Evolutionary conservation across 1,140 invertebrate genomes (phyloP).

Genomic region (Thaumatotibia leucotreta): DNA sequence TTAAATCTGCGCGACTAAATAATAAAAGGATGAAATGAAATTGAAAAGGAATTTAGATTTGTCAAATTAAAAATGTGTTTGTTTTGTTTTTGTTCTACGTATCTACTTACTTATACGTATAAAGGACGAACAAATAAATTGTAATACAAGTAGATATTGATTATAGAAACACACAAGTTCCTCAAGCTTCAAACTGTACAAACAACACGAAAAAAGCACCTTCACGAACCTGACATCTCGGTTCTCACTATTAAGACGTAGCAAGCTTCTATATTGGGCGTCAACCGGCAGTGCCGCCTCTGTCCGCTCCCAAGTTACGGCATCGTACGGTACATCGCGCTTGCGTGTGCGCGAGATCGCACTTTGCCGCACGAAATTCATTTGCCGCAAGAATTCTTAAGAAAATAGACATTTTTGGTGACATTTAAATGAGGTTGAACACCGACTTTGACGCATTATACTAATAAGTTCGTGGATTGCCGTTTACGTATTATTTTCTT

Average conservation of each 20-base stretch:
- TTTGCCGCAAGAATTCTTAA: slow-evolving; percentile 19
- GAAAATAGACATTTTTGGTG: slow-evolving; percentile 4
- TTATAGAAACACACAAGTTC: background rate
- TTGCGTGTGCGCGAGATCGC: slow-evolving; percentile 18
- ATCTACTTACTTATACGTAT: too few species aligned
- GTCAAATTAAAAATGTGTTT: too few species aligned
- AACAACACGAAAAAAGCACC: background rate
- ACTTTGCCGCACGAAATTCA: slow-evolving; percentile 22
- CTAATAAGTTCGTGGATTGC: background rate
- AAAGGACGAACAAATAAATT: too few species aligned
- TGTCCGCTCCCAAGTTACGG: slow-evolving; percentile 27
- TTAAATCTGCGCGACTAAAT: too few species aligned
- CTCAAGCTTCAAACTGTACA: background rate
- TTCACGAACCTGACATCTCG: background rate
- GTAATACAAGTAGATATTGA: background rate
- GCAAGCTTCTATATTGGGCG: slow-evolving; percentile 11
- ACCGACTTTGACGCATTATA: background rate
- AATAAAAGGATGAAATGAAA: too few species aligned
- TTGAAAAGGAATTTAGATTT: too few species aligned
- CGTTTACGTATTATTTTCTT: too few species aligned
- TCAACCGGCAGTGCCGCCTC: slow-evolving; percentile 14
- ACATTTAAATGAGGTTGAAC: background rate
- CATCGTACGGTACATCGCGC: slow-evolving; percentile 35
- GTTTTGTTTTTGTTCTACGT: too few species aligned
- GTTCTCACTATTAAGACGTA: background rate